Evolutionary conservation across 2,113 vertebrate species (phyloP).

Genomic region (Suricata suricatta): DNA sequence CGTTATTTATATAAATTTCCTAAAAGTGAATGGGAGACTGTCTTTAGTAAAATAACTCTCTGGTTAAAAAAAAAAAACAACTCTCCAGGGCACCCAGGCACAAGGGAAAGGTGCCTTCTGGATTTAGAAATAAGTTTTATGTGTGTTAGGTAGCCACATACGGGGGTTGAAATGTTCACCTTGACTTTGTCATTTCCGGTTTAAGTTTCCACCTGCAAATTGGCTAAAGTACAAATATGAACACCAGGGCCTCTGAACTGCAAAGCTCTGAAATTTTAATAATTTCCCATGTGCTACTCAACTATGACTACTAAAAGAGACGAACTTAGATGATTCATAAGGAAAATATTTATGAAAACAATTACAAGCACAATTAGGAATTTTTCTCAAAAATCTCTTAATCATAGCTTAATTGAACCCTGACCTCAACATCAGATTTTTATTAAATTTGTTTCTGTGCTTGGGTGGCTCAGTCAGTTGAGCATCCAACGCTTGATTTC

Average conservation of each 20-base stretch:
- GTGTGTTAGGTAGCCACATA: too few species aligned
- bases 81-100: background rate
- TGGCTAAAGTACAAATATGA: background rate
- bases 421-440: background rate
- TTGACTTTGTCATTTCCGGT: background rate
- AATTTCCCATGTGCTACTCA: background rate
- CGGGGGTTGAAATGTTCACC: background rate
- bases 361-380: background rate
- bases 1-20: constrained; percentile 32
- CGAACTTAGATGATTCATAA: background rate
- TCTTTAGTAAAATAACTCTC: background rate
- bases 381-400: background rate
- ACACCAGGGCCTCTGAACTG: background rate
- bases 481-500: too few species aligned
- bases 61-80: background rate
- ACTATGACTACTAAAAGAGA: background rate
- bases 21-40: background rate
- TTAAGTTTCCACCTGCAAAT: background rate
- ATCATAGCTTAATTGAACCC: background rate
- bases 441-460: background rate
- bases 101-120: background rate
- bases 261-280: background rate
- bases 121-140: background rate
- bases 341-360: background rate
- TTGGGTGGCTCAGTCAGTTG: background rate